phyloP scores from a whole-genome alignment of 2,113 vertebrate species.

The Litocranius walleri region DNA sequence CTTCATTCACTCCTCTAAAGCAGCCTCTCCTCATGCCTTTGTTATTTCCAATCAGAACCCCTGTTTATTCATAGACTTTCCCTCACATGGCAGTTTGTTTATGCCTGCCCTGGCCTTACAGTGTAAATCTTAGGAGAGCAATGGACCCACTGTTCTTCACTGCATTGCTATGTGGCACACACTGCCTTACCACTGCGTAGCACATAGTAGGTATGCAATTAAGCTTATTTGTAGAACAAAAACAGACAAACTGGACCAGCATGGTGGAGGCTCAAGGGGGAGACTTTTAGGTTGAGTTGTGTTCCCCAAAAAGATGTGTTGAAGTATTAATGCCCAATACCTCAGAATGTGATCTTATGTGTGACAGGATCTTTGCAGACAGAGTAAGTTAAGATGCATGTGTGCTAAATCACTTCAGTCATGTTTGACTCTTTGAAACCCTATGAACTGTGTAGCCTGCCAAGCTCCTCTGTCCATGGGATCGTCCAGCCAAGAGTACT shows the following conservation, averaged over 20 bases:
- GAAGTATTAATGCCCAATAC: not conserved
- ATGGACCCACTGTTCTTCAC: not conserved
- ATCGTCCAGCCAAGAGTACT: not conserved
- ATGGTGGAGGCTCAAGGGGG: not conserved
- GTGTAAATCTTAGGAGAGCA: not conserved
- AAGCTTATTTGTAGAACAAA: not conserved
- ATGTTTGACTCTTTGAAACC: not conserved
- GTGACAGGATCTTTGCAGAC: not conserved
- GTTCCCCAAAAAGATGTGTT: not conserved
- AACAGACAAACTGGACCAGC: not conserved
- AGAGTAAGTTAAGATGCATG: not conserved
- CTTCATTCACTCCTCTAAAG: not conserved
- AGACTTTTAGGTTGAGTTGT: not conserved
- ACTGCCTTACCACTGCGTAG: not conserved
- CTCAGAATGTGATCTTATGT: not conserved
- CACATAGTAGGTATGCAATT: not conserved
- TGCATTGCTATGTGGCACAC: not conserved
- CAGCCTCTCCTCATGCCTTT: not conserved
- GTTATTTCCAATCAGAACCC: not conserved
- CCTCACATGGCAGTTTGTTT: not conserved
- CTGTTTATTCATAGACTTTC: not conserved
- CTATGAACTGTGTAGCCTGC: not conserved
- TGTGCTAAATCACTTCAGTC: not conserved
- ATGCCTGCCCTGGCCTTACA: not conserved
- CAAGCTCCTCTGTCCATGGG: not conserved